A percentile compares a stretch with the other conserved stretches of the same genome.
Conservation (phyloP, 2,797 vertebrate genomes). For the Microctenopoma stevenorrisi region DNA sequence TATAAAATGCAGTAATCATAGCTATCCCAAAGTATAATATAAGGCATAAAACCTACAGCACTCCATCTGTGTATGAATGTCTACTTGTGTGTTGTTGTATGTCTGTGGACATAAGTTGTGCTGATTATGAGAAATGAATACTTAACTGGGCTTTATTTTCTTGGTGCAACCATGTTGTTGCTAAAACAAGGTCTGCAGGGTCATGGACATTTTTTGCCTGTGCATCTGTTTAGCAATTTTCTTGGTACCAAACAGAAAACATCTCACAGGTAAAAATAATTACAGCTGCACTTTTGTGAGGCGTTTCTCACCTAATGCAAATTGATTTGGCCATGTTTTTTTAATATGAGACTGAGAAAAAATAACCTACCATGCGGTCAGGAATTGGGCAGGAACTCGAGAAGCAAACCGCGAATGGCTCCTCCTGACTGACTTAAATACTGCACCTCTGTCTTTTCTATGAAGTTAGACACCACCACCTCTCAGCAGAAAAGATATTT, state of each 20-base stretch:
- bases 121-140: too few species aligned
- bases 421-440: too few species aligned
- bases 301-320: background rate
- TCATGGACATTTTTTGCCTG: background rate
- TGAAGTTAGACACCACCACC: background rate
- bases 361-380: too few species aligned
- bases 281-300: background rate
- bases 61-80: background rate
- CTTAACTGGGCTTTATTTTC: too few species aligned
- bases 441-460: background rate
- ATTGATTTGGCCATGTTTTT: background rate
- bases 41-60: background rate
- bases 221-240: background rate
- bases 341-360: too few species aligned
- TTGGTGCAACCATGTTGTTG: too few species aligned
- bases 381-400: too few species aligned
- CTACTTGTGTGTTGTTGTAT: background rate
- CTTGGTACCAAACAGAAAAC: background rate
- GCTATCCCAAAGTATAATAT: background rate
- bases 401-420: too few species aligned
- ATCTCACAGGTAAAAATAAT: background rate
- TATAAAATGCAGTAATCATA: slow-evolving; percentile 8
- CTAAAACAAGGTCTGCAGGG: too few species aligned
- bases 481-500: background rate
- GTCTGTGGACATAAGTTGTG: background rate